These are phyloP conservation scores for Cetonia aurata DNA, from an alignment of 2,888 invertebrate genomes.

Conservation along the genomic window DNA sequence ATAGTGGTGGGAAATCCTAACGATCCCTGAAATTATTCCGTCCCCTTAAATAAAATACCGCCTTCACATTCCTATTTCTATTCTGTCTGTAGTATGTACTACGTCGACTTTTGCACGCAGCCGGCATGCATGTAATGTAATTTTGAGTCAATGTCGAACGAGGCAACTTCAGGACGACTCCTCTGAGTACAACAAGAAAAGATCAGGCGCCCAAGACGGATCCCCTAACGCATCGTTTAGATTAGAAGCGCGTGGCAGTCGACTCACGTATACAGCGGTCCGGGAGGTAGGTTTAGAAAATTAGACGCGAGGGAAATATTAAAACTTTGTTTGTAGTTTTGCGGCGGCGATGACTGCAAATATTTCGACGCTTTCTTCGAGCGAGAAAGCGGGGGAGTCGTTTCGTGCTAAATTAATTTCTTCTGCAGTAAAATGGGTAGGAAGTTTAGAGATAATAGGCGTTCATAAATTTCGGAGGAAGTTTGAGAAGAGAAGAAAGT, in stretches of 20 bases:
- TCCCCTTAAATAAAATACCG: no score
- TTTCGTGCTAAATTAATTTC: constrained; percentile 13
- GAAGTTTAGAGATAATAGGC: no score
- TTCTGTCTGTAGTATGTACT: no score
- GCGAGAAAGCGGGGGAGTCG: neutral
- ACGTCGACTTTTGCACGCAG: constrained; percentile 8
- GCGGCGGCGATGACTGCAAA: constrained; percentile 44
- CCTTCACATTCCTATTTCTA: no score
- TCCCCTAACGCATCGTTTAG: constrained; percentile 58
- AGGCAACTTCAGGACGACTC: constrained; percentile 22
- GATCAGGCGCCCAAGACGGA: constrained; percentile 25
- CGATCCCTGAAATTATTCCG: no score
- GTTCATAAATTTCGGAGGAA: no score
- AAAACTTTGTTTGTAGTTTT: constrained; percentile 61
- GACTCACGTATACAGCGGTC: constrained; percentile 57
- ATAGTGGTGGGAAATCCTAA: no score
- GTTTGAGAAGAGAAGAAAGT: no score
- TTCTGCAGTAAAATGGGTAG: neutral
- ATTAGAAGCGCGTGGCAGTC: constrained; percentile 55
- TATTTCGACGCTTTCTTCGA: constrained; percentile 50
- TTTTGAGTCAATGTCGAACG: constrained; percentile 37
- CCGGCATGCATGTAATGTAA: constrained; percentile 34
- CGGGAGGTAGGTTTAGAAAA: constrained; percentile 59
- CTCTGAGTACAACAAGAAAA: constrained; percentile 14
- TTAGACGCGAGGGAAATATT: constrained; percentile 61